Evolutionary conservation across 2,797 vertebrate species (phyloP).

Genomic region (Dryobates pubescens): DNA sequence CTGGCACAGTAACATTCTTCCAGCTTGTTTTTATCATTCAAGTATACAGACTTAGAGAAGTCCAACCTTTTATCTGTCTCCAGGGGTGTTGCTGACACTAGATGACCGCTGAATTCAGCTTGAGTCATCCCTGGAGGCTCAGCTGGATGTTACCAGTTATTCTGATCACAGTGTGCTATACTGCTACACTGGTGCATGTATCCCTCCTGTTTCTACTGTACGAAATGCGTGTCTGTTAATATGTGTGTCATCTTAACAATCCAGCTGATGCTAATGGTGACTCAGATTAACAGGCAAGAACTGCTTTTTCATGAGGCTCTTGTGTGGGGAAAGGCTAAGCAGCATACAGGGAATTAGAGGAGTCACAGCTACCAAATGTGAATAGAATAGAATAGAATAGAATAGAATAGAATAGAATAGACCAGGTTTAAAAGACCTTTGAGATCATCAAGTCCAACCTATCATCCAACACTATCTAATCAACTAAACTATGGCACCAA

Average conservation of each 20-base stretch:
- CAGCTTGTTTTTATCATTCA: not conserved
- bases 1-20: not conserved
- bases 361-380: not conserved
- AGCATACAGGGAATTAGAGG: accelerated
- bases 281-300: not conserved
- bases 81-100: not conserved
- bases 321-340: accelerated
- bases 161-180: not conserved
- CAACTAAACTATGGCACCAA: too few relatives aligned
- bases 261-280: not conserved
- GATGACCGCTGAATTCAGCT: not conserved
- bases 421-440: too few relatives aligned
- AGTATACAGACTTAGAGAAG: not conserved
- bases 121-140: not conserved
- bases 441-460: too few relatives aligned
- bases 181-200: not conserved
- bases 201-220: accelerated
- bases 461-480: too few relatives aligned
- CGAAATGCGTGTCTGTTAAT: not conserved
- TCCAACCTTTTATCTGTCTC: not conserved
- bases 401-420: too few relatives aligned
- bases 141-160: not conserved
- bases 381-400: too few relatives aligned
- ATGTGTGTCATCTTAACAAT: not conserved
- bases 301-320: not conserved